Percentiles rank a stretch among this genome's conserved stretches.
Evolutionary conservation across 2,797 vertebrate species (phyloP).

Genomic region (Myotis pilosus): DNA sequence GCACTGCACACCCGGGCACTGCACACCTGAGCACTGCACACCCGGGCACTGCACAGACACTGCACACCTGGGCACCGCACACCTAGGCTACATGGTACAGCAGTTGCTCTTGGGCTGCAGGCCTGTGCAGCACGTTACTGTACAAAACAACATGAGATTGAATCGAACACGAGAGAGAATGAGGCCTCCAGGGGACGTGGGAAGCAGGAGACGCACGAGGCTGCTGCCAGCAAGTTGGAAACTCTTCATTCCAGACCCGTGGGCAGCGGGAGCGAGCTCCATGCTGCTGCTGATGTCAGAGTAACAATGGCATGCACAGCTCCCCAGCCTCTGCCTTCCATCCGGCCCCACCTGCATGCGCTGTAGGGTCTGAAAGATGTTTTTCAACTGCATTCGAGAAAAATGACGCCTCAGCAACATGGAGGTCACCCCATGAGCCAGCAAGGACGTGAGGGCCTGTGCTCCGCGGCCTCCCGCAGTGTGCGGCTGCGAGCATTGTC

Average conservation of each 20-base stretch:
- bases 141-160: too few species aligned
- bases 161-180: too few species aligned
- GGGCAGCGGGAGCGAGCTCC: neutral
- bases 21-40: too few species aligned
- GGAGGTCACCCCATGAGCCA: neutral
- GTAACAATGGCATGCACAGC: neutral
- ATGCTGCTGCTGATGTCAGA: neutral
- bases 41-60: too few species aligned
- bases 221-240: neutral
- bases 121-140: neutral
- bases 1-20: too few species aligned
- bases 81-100: neutral
- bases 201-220: too few species aligned
- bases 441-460: neutral
- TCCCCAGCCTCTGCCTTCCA: neutral
- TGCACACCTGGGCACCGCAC: too few species aligned
- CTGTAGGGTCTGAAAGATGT: neutral
- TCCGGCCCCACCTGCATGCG: neutral
- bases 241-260: neutral
- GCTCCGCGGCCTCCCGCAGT: neutral
- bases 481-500: constrained; percentile 15
- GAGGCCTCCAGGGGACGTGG: too few species aligned
- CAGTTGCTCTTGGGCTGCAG: neutral
- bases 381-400: neutral
- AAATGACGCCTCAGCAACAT: neutral